Percentiles rank a stretch among this genome's conserved stretches.
phyloP scores from a whole-genome alignment of 2,797 vertebrate species.

The Enteromius trimaculatus region DNA sequence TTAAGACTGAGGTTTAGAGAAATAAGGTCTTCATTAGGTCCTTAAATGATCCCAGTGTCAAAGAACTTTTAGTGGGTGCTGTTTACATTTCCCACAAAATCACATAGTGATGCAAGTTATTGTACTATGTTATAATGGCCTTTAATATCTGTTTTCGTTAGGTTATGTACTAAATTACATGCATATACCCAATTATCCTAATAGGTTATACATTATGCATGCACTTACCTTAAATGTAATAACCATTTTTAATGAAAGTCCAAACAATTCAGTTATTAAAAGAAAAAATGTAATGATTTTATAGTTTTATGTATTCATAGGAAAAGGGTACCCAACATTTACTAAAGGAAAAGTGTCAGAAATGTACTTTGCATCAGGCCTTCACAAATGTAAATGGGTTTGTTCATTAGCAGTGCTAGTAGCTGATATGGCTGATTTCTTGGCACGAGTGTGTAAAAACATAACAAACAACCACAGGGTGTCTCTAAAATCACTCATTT shows the following conservation, averaged over 20 bases:
- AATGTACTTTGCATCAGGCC: background rate
- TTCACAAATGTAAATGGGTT: background rate
- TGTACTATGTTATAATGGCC: background rate
- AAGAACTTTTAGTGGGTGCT: background rate
- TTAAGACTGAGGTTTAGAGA: background rate
- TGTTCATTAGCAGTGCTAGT: background rate
- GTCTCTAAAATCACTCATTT: too few relatives aligned
- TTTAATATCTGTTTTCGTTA: background rate
- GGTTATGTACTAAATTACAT: background rate
- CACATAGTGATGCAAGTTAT: background rate
- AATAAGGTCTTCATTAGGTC: background rate
- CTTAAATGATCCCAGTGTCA: background rate
- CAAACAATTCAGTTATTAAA: background rate
- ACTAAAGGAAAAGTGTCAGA: background rate
- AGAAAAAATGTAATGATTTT: background rate
- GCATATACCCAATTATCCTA: background rate
- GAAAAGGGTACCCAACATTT: background rate
- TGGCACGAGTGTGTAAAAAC: too few relatives aligned
- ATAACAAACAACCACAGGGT: too few relatives aligned
- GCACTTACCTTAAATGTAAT: background rate
- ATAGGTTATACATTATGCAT: background rate
- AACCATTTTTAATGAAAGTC: background rate
- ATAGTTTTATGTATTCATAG: background rate
- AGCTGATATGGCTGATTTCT: too few relatives aligned
- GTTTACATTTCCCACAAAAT: background rate